Evolutionary conservation across 2,797 vertebrate genomes (phyloP).

Genomic region (Coracias cyanogaster): DNA sequence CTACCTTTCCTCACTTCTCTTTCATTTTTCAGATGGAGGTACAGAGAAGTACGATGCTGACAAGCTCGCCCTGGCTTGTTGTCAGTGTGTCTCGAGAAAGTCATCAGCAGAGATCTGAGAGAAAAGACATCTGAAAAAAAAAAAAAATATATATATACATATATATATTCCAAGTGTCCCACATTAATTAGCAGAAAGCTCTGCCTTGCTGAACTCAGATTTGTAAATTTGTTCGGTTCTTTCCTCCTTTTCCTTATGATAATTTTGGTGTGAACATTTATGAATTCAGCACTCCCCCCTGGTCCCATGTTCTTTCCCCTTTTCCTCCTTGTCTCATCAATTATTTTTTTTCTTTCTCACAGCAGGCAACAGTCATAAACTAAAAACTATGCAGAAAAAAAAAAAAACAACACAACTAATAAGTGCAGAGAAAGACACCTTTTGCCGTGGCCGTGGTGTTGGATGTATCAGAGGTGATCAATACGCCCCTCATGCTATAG

Average conservation of each 20-base stretch:
- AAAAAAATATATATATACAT: not conserved
- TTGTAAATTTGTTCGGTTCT: not conserved
- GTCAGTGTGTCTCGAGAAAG: not conserved
- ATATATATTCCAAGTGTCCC: not conserved
- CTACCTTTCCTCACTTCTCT: not conserved
- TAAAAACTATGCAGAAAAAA: not conserved
- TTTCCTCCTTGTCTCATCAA: not conserved
- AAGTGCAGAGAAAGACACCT: not conserved
- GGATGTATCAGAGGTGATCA: not conserved
- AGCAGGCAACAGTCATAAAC: not conserved
- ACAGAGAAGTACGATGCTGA: not conserved
- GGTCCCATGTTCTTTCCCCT: not conserved
- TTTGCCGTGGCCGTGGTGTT: not conserved
- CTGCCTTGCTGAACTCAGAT: not conserved
- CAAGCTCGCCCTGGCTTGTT: not conserved
- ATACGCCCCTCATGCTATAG: accelerated
- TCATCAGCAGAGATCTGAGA: not conserved
- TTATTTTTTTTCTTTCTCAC: not conserved
- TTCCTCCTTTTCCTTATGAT: not conserved
- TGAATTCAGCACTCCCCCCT: not conserved
- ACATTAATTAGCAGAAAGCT: not conserved
- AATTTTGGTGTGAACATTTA: not conserved
- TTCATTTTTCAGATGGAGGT: not conserved
- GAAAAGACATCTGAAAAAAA: not conserved
- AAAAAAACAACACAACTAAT: accelerated